A percentile compares a stretch with the other conserved stretches of the same genome.
These are phyloP conservation scores for Cladopsammia gracilis DNA, from an alignment of 64 coral and sea anemone genomes.

Conservation along the genomic window DNA sequence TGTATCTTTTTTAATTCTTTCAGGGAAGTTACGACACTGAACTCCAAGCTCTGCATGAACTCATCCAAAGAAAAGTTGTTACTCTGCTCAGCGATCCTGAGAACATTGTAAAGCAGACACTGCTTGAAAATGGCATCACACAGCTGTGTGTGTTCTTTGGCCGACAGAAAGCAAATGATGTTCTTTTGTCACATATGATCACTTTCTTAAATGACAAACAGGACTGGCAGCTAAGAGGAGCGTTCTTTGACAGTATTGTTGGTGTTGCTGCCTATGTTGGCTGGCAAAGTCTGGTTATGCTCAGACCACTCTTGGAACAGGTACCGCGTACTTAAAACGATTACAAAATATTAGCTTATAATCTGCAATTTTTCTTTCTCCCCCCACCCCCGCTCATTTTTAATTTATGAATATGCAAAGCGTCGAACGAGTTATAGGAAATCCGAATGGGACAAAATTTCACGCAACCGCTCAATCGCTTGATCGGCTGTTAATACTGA, in stretches of 20 bases:
- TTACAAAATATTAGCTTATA: no score
- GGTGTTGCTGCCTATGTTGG: constrained; percentile 97
- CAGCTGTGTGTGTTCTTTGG: constrained; percentile 98
- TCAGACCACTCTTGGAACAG: constrained; percentile 92
- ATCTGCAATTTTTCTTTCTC: no score
- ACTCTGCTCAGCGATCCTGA: constrained; percentile 92
- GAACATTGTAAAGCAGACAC: constrained; percentile 96
- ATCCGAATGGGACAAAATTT: no score
- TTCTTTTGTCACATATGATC: constrained; percentile 95
- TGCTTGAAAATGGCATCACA: constrained; percentile 97
- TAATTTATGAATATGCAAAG: no score
- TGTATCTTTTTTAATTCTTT: background rate
- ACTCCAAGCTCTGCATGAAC: constrained; percentile 73
- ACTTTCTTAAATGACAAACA: constrained; percentile 98
- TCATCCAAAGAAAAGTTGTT: constrained; percentile 80
- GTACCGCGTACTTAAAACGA: constrained; percentile 16
- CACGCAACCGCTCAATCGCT: no score
- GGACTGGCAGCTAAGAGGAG: constrained; percentile 95
- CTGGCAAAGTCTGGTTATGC: constrained; percentile 97
- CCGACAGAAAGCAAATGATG: constrained; percentile 97
- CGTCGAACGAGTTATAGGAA: no score
- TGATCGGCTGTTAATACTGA: no score
- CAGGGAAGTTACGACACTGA: constrained; percentile 85
- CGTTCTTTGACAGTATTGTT: constrained; percentile 98
- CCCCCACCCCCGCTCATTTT: no score